A percentile compares a stretch with the other conserved stretches of the same genome.
These are phyloP conservation scores for Pygoscelis adeliae DNA, from an alignment of 2,113 vertebrate genomes.

Conservation along the genomic window DNA sequence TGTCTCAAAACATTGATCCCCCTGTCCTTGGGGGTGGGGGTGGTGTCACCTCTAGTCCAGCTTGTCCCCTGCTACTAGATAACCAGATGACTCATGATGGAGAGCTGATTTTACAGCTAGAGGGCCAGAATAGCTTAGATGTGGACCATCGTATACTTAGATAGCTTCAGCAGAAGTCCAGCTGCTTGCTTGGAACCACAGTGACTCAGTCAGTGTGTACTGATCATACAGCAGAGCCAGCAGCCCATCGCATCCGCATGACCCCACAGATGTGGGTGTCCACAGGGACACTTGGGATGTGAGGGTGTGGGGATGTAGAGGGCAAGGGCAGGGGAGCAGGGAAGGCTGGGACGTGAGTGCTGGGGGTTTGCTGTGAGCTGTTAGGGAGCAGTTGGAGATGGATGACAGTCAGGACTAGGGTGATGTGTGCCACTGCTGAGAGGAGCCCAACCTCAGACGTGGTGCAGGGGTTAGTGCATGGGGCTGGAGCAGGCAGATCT, in stretches of 20 bases:
- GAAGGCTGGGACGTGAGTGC: background rate
- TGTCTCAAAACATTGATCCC: background rate
- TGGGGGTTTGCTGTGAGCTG: background rate
- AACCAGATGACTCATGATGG: background rate
- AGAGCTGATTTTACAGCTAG: background rate
- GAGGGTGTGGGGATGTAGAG: background rate
- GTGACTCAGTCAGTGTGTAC: background rate
- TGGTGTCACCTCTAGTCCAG: background rate
- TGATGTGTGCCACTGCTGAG: background rate
- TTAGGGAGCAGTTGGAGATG: background rate
- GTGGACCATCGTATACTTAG: background rate
- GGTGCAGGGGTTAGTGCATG: no score
- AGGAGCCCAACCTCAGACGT: background rate
- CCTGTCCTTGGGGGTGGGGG: background rate
- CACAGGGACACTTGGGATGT: rapidly evolving
- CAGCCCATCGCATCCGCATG: rapidly evolving
- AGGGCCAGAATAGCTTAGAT: background rate
- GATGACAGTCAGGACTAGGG: background rate
- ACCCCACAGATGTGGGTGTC: background rate
- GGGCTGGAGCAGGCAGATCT: background rate
- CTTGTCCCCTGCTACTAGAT: background rate
- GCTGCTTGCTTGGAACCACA: background rate
- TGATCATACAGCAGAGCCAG: background rate
- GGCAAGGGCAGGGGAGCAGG: background rate
- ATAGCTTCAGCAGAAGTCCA: background rate